Conservation (phyloP, 2,797 vertebrate genomes). For the Novumbra hubbsi region DNA sequence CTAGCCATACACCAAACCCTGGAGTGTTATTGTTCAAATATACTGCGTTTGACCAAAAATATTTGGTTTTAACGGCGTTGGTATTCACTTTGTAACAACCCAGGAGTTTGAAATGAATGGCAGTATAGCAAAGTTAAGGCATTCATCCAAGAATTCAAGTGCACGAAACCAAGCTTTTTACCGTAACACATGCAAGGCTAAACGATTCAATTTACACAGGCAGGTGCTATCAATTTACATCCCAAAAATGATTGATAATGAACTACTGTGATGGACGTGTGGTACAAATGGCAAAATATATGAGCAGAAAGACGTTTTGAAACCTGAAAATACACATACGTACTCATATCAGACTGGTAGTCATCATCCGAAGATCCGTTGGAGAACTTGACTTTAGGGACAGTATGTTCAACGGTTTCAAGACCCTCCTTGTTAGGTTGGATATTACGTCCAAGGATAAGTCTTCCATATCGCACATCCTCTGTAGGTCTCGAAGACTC, state of each 20-base stretch:
- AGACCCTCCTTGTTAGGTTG: background rate
- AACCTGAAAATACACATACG: slow-evolving; percentile 16
- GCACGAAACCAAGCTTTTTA: too few species aligned
- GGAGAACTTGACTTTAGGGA: background rate
- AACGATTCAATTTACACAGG: background rate
- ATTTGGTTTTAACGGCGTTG: too few species aligned
- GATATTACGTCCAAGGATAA: slow-evolving; percentile 50
- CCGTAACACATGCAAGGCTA: too few species aligned
- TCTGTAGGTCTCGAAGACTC: background rate
- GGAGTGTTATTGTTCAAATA: too few species aligned
- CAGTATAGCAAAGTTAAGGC: too few species aligned
- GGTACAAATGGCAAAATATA: background rate
- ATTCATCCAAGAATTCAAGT: too few species aligned
- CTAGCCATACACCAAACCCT: too few species aligned
- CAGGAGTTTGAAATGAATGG: too few species aligned
- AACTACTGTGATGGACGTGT: background rate
- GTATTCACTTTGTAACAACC: too few species aligned
- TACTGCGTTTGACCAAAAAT: too few species aligned
- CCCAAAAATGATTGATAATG: background rate
- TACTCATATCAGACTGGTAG: slow-evolving; percentile 71
- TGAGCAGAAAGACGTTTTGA: background rate
- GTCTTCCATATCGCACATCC: slow-evolving; percentile 44
- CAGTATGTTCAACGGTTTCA: background rate
- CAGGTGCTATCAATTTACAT: background rate
- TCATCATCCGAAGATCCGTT: slow-evolving; percentile 25